Conservation (phyloP, 2,888 invertebrate species). For the Lepas anatifera region DNA sequence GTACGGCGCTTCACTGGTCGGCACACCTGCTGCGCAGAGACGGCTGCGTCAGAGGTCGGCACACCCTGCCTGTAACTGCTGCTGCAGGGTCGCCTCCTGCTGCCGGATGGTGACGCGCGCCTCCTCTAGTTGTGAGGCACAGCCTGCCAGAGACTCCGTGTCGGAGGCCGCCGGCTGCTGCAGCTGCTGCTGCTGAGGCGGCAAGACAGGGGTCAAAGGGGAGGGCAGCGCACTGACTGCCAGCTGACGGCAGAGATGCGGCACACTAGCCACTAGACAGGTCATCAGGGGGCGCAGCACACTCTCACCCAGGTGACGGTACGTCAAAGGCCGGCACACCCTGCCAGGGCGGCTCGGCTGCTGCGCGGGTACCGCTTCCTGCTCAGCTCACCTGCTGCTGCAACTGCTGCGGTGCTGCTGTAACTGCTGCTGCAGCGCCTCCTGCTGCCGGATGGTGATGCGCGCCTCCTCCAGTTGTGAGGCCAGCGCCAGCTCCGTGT, state of each 20-base stretch:
- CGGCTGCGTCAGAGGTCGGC: too few species aligned
- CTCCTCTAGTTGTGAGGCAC: conserved; percentile 36
- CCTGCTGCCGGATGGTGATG: background rate
- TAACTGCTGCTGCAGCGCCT: background rate
- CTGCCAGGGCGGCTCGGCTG: too few species aligned
- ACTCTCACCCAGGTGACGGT: too few species aligned
- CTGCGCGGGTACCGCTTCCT: too few species aligned
- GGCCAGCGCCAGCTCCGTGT: conserved; percentile 39
- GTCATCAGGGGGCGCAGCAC: too few species aligned
- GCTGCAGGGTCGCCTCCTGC: background rate
- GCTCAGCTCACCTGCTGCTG: background rate
- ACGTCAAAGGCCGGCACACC: too few species aligned
- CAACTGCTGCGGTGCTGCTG: background rate
- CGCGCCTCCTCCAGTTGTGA: conserved; percentile 34
- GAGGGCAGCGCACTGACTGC: too few species aligned
- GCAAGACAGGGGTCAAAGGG: too few species aligned
- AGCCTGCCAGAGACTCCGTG: conserved; percentile 39
- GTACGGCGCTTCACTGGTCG: background rate
- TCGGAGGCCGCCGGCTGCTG: conserved; percentile 43
- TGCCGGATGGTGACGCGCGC: background rate
- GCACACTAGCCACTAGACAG: too few species aligned
- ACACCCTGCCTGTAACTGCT: background rate
- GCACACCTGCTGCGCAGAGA: background rate
- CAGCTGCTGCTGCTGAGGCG: too few species aligned
- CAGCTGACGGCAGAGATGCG: too few species aligned